These are phyloP conservation scores for Notiomystis cincta DNA, from an alignment of 2,113 vertebrate species.

Conservation along the genomic window DNA sequence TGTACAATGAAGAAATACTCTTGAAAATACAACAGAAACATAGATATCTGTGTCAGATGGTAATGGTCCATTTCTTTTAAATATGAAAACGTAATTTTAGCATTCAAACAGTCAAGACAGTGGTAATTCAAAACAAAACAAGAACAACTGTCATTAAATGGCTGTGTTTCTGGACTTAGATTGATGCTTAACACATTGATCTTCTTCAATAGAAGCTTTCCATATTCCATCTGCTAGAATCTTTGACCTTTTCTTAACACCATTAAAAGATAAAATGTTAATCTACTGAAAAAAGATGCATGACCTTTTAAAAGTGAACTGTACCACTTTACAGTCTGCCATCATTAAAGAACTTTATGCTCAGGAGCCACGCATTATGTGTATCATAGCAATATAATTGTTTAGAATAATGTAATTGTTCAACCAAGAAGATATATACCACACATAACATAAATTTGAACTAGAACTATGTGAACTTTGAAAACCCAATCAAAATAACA, in stretches of 20 bases:
- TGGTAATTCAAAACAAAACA: slow-evolving; percentile 47
- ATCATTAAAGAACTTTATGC: slow-evolving; percentile 56
- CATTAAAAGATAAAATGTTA: slow-evolving; percentile 84
- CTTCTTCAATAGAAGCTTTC: slow-evolving; percentile 70
- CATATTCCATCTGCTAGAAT: slow-evolving; percentile 76
- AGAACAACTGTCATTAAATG: slow-evolving; percentile 51
- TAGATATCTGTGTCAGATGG: slow-evolving; percentile 11
- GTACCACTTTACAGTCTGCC: slow-evolving; percentile 34
- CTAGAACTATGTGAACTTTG: slow-evolving; percentile 20
- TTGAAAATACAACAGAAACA: slow-evolving; percentile 19
- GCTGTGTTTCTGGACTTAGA: slow-evolving; percentile 60
- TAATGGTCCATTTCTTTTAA: background rate
- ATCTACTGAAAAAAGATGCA: slow-evolving; percentile 83
- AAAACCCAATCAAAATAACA: slow-evolving; percentile 24
- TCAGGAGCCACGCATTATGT: slow-evolving; percentile 46
- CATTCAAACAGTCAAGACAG: slow-evolving; percentile 17
- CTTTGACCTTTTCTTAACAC: slow-evolving; percentile 78
- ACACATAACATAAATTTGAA: slow-evolving; percentile 16
- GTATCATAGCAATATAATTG: slow-evolving; percentile 56
- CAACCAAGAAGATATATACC: slow-evolving; percentile 3
- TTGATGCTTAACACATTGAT: slow-evolving; percentile 67
- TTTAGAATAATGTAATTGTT: slow-evolving; percentile 59
- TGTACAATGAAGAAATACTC: background rate
- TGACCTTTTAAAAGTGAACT: slow-evolving; percentile 84
- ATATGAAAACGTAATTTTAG: slow-evolving; percentile 1